Evolutionary conservation across 2,797 vertebrate genomes (phyloP).

Genomic region (Galagoides demidoff): DNA sequence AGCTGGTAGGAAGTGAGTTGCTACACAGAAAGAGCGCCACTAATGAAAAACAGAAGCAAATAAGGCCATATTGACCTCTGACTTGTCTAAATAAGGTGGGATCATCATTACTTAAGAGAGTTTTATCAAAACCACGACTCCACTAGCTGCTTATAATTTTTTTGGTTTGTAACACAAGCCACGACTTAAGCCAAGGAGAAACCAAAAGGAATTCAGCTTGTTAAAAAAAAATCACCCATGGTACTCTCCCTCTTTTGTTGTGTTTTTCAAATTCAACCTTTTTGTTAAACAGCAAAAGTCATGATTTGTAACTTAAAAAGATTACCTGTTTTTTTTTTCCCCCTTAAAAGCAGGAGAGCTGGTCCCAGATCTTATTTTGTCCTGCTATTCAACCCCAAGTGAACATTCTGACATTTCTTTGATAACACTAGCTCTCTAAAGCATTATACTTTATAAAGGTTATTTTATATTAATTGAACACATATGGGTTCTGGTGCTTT

Average conservation of each 20-base stretch:
- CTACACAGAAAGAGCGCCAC: conserved; percentile 86
- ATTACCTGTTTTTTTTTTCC: conserved; percentile 63
- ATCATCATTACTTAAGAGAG: conserved; percentile 88
- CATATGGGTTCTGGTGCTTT: not conserved
- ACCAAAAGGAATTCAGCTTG: conserved; percentile 80
- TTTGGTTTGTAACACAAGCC: conserved; percentile 78
- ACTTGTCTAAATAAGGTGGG: conserved; percentile 87
- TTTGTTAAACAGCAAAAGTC: conserved; percentile 84
- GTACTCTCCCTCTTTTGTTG: conserved; percentile 66
- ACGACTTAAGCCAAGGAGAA: conserved; percentile 81
- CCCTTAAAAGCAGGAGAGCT: conserved; percentile 68
- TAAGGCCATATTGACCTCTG: conserved; percentile 88
- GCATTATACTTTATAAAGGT: conserved; percentile 73
- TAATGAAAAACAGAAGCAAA: conserved; percentile 89
- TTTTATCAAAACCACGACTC: conserved; percentile 82
- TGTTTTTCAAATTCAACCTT: conserved; percentile 76
- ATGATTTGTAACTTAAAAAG: conserved; percentile 83
- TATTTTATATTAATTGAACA: conserved; percentile 72
- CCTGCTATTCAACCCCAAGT: conserved; percentile 19
- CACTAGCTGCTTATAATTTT: conserved; percentile 81
- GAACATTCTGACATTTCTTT: conserved; percentile 80
- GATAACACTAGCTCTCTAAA: conserved; percentile 68
- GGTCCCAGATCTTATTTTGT: conserved; percentile 79
- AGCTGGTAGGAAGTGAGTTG: conserved; percentile 90
- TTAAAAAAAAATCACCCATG: conserved; percentile 80